Conservation (phyloP, 1,140 invertebrate species). For the Rhopalosiphum maidis region DNA sequence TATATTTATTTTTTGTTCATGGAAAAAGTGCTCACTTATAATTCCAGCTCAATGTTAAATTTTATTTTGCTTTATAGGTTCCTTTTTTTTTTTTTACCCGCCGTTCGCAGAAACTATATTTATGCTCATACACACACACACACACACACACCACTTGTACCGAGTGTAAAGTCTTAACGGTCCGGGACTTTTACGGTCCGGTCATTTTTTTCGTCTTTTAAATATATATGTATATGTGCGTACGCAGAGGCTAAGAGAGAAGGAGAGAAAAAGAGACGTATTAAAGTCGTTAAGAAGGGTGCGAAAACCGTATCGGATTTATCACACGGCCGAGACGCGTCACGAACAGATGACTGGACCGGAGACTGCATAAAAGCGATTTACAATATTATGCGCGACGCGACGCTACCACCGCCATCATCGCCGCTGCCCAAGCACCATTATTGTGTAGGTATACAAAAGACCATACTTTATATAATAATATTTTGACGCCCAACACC, state of each 20-base stretch:
- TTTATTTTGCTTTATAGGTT: conserved; percentile 13
- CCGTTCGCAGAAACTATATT: background rate
- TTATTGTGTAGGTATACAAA: background rate
- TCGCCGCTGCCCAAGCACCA: background rate
- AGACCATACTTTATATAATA: background rate
- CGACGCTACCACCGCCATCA: background rate
- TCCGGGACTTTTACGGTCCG: conserved; percentile 40
- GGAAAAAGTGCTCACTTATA: background rate
- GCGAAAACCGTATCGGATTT: conserved; percentile 41
- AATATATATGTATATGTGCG: background rate
- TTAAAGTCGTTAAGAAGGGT: conserved; percentile 47
- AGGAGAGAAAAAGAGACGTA: background rate
- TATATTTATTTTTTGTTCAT: background rate
- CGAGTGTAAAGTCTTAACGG: conserved; percentile 33
- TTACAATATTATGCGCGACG: conserved; percentile 39
- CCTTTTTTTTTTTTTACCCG: background rate
- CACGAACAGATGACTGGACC: conserved; percentile 32
- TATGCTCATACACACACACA: background rate
- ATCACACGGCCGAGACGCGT: conserved; percentile 40
- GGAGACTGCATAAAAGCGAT: conserved; percentile 40
- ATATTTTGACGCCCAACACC: background rate
- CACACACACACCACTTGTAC: background rate
- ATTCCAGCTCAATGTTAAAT: background rate
- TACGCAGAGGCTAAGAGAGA: background rate
- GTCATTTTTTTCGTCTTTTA: background rate